Evolutionary conservation across 1,140 invertebrate genomes (phyloP), one percentile per base, ranked within the genome.

Genomic region (Macrotrachela quadricornifera): DNA sequence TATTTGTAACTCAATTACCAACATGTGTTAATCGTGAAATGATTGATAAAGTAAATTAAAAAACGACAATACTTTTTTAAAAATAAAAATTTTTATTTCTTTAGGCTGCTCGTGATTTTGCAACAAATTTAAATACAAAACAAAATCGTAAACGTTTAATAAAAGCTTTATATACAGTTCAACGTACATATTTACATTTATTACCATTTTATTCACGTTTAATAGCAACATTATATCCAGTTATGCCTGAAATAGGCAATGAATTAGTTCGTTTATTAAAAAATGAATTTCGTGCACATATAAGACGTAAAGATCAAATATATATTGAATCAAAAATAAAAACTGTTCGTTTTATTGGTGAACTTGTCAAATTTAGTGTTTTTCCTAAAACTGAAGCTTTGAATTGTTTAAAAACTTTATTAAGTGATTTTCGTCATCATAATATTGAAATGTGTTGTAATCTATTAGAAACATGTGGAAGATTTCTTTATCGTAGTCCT

Each of bases 381-480:
- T 91, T 90, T 63, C 82, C 86, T 1, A 92, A 91, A 71, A 79
- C 83, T 57, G 91, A 97, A 68, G 85, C 83, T 3, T 71, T 97
- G 1, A 82, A 82, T 55, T 95, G 86, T 63, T 68, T 96, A 10
- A 94, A 94, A 75, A 78, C 88, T 53, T 66, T 99, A 46, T 67
- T 99, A 6, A 79, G 85, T 61, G 88, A 97, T 67, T 96, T 99
- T 61, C 81, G 81, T 49, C 88, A 96, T 72, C 91, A 96, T 71
- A 87, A 96, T 63, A 91, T 99, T 60, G 92, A 99, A 74, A 99
- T 99, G 92, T 81, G 85, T 0, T 94, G 88, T 64, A 85, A 87
- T 62, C 73, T 99, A 49, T 71, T 97, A 37, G 92, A 99, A 69
- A 84, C 83, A 0, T 92, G 86, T 70, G 92, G 92, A 0, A 74